Evolutionary conservation across 2,888 invertebrate genomes (phyloP), one percentile per base, ranked within the genome.

Genomic region (Synergus gifuensis): DNA sequence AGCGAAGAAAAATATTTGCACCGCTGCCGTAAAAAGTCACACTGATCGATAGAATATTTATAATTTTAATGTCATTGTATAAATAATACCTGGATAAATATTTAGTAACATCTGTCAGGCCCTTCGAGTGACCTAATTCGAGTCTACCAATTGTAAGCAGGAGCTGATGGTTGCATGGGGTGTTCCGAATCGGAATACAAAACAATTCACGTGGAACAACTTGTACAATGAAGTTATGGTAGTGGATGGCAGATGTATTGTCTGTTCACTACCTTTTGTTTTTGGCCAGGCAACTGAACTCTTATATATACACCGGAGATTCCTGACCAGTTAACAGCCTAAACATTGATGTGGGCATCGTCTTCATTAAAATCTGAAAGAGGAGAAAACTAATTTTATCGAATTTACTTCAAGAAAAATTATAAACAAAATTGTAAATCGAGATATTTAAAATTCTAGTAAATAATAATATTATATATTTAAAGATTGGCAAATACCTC

Each of bases 301-400:
- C 87, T 94, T 96, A 99, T 94, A 99, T 99, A 94, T 98, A 99
- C 93, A 99, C 97, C 87, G 99, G 99, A 93, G 98, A 98, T 94
- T 99, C 99, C 94, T 99, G 99, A 82, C 99, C 99, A 87, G 99
- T 99, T 91, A 99, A 94, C 92, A 99, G 95, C 90, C 99, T 96
- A 94, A 99, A 99, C 98, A 99, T 99, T 86, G 99, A 99, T 86
- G 99, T 99, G 89, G 99, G 99, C 99, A 99, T 99, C 82, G 99
- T 99, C 94, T 99, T 99, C 99, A 99, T 99, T 89, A 99, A 95
- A 89, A 99, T 99, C 98, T 99, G 94, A 49, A 94, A 94, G 84
- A 83, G 83, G 78, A 83, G 78, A 78, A 81, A 63, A 78, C 81
- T 73, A 62, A 42, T 49, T 36, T 18, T 16, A 78, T 78, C 16